Conservation (phyloP, 2,888 invertebrate genomes). For the Leptinotarsa tumamoca region DNA sequence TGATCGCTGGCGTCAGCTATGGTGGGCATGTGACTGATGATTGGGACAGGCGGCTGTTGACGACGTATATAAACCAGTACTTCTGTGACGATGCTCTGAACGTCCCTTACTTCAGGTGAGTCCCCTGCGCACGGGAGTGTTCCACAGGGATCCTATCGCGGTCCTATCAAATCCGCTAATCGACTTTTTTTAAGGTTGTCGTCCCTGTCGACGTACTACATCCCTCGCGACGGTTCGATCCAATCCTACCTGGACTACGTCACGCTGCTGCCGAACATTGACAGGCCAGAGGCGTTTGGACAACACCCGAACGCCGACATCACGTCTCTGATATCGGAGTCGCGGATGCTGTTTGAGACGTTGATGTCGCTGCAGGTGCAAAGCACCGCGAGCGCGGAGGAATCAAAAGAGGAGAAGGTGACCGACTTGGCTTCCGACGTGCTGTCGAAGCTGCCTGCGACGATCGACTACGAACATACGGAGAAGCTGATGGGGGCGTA, state of each 20-base stretch:
- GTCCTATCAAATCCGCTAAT: neutral
- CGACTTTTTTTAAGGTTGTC: constrained; percentile 72
- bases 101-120: constrained; percentile 74
- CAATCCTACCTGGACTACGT: constrained; percentile 86
- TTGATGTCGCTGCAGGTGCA: constrained; percentile 83
- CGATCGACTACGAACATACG: constrained; percentile 82
- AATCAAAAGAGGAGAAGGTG: constrained; percentile 80
- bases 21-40: constrained; percentile 88
- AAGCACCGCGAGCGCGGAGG: constrained; percentile 67
- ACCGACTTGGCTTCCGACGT: constrained; percentile 78
- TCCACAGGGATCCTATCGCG: too few species aligned
- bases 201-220: constrained; percentile 79
- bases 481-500: constrained; percentile 79
- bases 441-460: constrained; percentile 76
- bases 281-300: constrained; percentile 89
- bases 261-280: constrained; percentile 79
- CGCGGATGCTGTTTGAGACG: constrained; percentile 80
- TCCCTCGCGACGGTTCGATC: constrained; percentile 85
- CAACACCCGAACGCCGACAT: constrained; percentile 93
- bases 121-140: neutral
- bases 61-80: constrained; percentile 86
- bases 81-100: constrained; percentile 80
- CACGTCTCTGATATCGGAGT: constrained; percentile 85
- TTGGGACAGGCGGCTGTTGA: constrained; percentile 80
- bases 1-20: constrained; percentile 90